These are phyloP conservation scores for Pyralis farinalis DNA, from an alignment of 2,888 invertebrate genomes.

Conservation along the genomic window DNA sequence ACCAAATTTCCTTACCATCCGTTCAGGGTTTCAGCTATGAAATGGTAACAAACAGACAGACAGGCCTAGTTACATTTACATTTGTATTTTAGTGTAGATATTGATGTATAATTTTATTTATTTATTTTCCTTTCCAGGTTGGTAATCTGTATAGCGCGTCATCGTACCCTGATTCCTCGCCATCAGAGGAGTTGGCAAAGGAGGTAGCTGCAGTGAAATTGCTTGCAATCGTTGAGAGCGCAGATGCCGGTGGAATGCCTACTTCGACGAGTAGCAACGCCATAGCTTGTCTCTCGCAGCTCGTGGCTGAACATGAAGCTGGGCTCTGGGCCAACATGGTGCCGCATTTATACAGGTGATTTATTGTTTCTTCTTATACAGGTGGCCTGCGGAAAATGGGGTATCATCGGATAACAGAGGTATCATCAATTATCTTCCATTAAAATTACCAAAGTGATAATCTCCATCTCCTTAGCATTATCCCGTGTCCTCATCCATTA, in stretches of 20 bases:
- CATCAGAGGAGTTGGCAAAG: constrained; percentile 58
- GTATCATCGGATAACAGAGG: no score
- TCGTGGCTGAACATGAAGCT: constrained; percentile 70
- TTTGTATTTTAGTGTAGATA: no score
- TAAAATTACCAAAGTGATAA: no score
- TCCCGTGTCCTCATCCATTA: no score
- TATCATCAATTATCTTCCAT: no score
- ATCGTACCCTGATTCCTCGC: constrained; percentile 68
- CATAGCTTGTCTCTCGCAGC: constrained; percentile 45
- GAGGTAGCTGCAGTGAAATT: constrained; percentile 64
- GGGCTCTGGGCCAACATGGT: constrained; percentile 82
- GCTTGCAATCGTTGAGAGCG: constrained; percentile 54
- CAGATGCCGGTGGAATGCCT: constrained; percentile 47
- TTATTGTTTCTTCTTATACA: not conserved
- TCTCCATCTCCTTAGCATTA: no score
- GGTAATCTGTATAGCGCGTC: constrained; percentile 48
- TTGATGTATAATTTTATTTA: no score
- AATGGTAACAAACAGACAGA: no score
- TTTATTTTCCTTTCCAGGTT: constrained; percentile 37
- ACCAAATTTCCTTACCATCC: no score
- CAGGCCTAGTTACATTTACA: no score
- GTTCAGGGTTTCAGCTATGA: no score
- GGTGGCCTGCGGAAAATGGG: no score
- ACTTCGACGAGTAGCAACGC: constrained; percentile 45
- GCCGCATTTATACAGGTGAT: constrained; percentile 77